phyloP scores from a whole-genome alignment of 2,797 vertebrate genomes.

The Anabacerthia variegaticeps region DNA sequence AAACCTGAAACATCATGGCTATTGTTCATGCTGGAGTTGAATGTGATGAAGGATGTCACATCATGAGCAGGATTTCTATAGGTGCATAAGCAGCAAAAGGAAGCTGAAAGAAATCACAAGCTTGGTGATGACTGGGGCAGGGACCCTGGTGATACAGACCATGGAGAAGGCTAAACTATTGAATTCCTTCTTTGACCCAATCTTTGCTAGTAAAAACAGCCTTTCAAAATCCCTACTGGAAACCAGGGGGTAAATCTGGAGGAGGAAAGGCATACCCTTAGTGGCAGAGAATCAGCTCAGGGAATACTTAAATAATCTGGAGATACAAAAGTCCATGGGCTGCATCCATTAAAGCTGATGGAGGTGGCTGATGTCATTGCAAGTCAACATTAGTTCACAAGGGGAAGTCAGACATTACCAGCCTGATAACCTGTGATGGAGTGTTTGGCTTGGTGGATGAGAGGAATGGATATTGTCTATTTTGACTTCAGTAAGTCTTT shows the following conservation, averaged over 20 bases:
- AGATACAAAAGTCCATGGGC: fast-evolving
- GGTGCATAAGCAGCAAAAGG: background rate
- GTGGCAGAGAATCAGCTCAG: background rate
- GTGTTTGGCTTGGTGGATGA: background rate
- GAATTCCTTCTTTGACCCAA: background rate
- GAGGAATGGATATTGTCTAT: background rate
- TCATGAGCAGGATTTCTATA: background rate
- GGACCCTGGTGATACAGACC: fast-evolving
- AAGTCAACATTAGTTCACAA: background rate
- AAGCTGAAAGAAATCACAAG: background rate
- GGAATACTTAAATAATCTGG: background rate
- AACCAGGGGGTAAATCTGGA: background rate
- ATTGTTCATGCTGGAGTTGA: background rate
- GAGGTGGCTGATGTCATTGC: background rate
- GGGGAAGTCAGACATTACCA: background rate
- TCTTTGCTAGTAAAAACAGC: background rate
- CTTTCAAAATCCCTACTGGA: background rate
- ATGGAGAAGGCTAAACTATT: background rate
- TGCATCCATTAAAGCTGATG: background rate
- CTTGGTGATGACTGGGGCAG: background rate
- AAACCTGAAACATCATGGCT: background rate
- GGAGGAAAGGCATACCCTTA: background rate
- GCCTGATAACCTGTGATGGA: background rate
- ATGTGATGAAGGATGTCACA: background rate
- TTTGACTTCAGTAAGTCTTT: background rate